phyloP scores from a whole-genome alignment of 2,797 vertebrate species.

The Scomberomorus guttatus region DNA sequence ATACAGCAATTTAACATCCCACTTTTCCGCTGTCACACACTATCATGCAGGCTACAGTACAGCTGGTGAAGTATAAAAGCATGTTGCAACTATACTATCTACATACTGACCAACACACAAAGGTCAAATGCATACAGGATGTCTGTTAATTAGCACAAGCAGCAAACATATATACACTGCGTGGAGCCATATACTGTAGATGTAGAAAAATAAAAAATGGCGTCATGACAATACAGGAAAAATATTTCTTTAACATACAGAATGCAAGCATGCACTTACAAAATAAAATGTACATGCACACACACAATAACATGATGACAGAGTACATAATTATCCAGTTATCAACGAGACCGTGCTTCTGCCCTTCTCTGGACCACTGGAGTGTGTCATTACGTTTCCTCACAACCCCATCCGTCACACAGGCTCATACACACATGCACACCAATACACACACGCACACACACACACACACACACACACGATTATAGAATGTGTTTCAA shows the following conservation, averaged over 20 bases:
- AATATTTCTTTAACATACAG: constrained; percentile 29
- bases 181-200: background rate
- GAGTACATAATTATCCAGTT: constrained; percentile 82
- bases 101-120: constrained; percentile 26
- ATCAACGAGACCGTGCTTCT: constrained; percentile 75
- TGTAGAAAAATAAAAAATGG: constrained; percentile 47
- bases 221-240: constrained; percentile 21
- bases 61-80: constrained; percentile 42
- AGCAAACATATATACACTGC: constrained; percentile 19
- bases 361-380: constrained; percentile 80
- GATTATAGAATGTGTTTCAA: background rate
- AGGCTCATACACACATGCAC: constrained; percentile 39
- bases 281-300: constrained; percentile 53
- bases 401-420: constrained; percentile 75
- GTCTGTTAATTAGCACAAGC: constrained; percentile 43
- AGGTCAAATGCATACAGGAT: constrained; percentile 31
- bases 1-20: constrained; percentile 71
- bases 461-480: constrained; percentile 34
- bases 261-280: constrained; percentile 40
- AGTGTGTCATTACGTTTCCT: constrained; percentile 82
- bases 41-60: constrained; percentile 56
- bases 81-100: constrained; percentile 44
- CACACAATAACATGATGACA: constrained; percentile 76
- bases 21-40: constrained; percentile 71
- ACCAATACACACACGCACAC: constrained; percentile 26